Evolutionary conservation across 1,140 invertebrate species (phyloP), one percentile per base, ranked within the genome.

Genomic region (Habropoda laboriosa): DNA sequence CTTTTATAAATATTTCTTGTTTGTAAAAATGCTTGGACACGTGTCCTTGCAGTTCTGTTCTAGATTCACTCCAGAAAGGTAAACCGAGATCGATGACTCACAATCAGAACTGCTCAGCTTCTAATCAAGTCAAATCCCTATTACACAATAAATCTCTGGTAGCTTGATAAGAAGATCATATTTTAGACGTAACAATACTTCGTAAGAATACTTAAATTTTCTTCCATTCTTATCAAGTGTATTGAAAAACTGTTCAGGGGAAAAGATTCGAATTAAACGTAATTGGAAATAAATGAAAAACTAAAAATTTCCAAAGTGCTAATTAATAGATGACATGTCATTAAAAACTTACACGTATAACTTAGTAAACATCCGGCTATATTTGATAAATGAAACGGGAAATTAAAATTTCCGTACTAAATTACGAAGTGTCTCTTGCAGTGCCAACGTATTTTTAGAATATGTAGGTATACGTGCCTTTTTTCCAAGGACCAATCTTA

Each of bases 371-470:
- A n/a, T n/a, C n/a, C n/a, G 13, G 18, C 1, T 49, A 49, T n/a
- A 49, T 5, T 3, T 57, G 1, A 57, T 32, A 57, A 57, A 47
- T 8, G 58, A 82, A 75, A 79, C 74, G 30, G 61, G 63, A 85
- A 75, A 82, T 60, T 80, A 73, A 80, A 49, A 35, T 80, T n/a
- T 49, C 21, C 58, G 80, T 35, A 40, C n/a, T 72, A 80, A 86
- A 80, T 70, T 60, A 78, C 63, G 32, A 79, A 57, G 49, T 51
- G 32, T 60, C 21, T 47, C 16, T 51, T 47, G 51, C 58, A 67
- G 64, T 86, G 88, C 81, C 88, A 88, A 89, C 80, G 79, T 88
- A 88, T 88, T 88, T 88, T 88, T 85, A 64, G 80, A 80, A 70
- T 67, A 35, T 38, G 42, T 42, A 64, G 32, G 40, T 70, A 74